Evolutionary conservation across 1,140 invertebrate species (phyloP), one percentile per base, ranked within the genome.

Genomic region (Chionoecetes opilio): DNA sequence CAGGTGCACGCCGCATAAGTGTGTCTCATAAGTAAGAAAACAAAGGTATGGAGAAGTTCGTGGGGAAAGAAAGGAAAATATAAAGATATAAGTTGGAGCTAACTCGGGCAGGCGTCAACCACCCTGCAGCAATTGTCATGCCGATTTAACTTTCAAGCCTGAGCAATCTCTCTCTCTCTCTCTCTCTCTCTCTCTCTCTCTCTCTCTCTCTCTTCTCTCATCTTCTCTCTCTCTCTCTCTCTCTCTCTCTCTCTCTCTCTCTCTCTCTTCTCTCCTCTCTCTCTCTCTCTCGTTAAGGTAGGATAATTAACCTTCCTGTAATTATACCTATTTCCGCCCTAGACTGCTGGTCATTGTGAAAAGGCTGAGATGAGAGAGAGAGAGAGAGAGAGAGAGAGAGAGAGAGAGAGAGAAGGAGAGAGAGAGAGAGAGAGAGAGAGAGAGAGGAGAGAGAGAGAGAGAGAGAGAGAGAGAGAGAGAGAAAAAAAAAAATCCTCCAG

Each of bases 401-500:
- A 86, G 35, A 86, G 85, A 86, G 85, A 86, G 85, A 37, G 31
- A 37, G 87, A 46, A n/a, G 41, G 35, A 89, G 88, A 53, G 88
- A 90, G 88, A 90, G 88, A 53, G 88, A 90, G 35, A 90, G 35
- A 90, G 84, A 86, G 84, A 86, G 88, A 90, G 41, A 53, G 46
- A 53, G 46, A 53, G 37, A 38, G 86, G 46, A 53, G 46, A 53
- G 37, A 38, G 86, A 38, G 86, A 37, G 86, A 88, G 37, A 88
- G 86, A 88, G 86, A 37, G 86, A 88, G 32, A 88, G 86, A 88
- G 86, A 37, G 86, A 88, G 86, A 38, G 86, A 88, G 37, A 37
- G 31, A 88, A 9, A 34, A 34, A 32, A 35, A 8, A 34, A n/a
- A 31, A 34, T 37, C 34, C 8, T 88, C 86, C 29, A n/a, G 5